A percentile compares a stretch with the other conserved stretches of the same genome.
Evolutionary conservation across 2,797 vertebrate species (phyloP).

Genomic region (Clarias fuscus): DNA sequence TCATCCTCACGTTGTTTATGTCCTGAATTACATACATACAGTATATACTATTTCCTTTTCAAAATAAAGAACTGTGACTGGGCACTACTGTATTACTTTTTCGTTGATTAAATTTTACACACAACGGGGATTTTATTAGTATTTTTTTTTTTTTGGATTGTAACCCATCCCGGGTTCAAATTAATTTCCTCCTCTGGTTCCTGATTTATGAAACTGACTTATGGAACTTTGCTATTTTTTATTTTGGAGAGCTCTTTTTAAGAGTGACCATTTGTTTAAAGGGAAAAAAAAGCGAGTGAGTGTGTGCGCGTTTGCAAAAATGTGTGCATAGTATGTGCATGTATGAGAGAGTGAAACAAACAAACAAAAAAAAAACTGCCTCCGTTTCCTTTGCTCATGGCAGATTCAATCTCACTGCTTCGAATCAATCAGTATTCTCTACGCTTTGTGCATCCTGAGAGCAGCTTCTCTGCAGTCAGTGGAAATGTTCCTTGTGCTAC

Average conservation of each 20-base stretch:
- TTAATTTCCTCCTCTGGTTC: constrained; percentile 60
- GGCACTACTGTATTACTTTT: constrained; percentile 79
- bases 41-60: constrained; percentile 14
- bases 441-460: constrained; percentile 92
- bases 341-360: constrained; percentile 39
- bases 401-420: constrained; percentile 81
- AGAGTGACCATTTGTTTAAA: constrained; percentile 64
- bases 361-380: background rate
- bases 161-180: constrained; percentile 62
- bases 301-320: constrained; percentile 15
- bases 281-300: background rate
- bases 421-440: constrained; percentile 80
- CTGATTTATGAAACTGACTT: constrained; percentile 66
- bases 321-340: constrained; percentile 48
- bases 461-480: constrained; percentile 95
- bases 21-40: background rate
- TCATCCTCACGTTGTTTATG: background rate
- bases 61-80: constrained; percentile 84
- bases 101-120: constrained; percentile 75
- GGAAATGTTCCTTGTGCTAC: constrained; percentile 96
- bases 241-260: constrained; percentile 61
- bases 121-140: constrained; percentile 63
- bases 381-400: constrained; percentile 60
- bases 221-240: constrained; percentile 51
- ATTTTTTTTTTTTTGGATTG: constrained; percentile 63